These are phyloP conservation scores for Nasua narica DNA, from an alignment of 2,797 vertebrate species.

Conservation along the genomic window DNA sequence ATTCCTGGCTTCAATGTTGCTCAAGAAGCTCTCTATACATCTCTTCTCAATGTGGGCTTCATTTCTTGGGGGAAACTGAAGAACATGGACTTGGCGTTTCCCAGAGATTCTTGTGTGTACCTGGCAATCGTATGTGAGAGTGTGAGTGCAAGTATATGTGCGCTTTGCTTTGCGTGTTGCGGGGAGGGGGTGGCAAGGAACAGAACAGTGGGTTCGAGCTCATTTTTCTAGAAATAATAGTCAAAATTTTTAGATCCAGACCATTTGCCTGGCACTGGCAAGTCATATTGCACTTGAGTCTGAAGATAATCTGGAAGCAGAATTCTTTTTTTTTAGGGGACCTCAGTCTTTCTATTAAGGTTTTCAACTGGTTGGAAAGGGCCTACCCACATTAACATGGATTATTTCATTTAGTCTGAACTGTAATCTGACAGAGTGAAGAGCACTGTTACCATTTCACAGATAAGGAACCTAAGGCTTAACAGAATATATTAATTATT, in stretches of 20 bases:
- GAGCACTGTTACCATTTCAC: background rate
- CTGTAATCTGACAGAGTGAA: background rate
- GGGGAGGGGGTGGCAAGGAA: background rate
- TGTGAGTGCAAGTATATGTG: background rate
- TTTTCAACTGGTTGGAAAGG: background rate
- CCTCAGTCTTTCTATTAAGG: background rate
- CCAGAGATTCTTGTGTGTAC: background rate
- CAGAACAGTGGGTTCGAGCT: background rate
- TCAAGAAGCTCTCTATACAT: background rate
- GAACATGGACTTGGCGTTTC: background rate
- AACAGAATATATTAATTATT: background rate
- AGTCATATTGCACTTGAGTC: background rate
- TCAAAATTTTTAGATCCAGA: background rate
- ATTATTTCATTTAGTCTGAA: background rate
- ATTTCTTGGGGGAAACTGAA: background rate
- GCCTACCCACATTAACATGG: background rate
- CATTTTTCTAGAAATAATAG: background rate
- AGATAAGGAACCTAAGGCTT: background rate
- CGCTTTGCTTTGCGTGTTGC: background rate
- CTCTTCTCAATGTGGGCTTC: background rate
- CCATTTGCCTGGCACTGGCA: background rate
- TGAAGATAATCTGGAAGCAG: background rate
- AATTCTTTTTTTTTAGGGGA: background rate
- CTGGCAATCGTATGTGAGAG: background rate
- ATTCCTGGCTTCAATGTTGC: background rate